A percentile compares a stretch with the other conserved stretches of the same genome.
Evolutionary conservation across 2,888 invertebrate species (phyloP).

Genomic region (Microchrysa polita): DNA sequence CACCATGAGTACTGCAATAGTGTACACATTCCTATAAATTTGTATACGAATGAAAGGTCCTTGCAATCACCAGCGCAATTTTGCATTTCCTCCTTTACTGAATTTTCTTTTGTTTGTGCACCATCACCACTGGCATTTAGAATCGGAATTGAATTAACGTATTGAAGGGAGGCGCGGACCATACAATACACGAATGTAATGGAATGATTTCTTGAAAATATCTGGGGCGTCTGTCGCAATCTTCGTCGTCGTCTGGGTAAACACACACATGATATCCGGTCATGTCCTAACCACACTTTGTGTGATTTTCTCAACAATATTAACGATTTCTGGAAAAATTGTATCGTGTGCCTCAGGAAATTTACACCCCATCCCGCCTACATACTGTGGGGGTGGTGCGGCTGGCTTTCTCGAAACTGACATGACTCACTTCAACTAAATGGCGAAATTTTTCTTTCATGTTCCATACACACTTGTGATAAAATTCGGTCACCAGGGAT

Average conservation of each 20-base stretch:
- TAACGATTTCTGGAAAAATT: slow-evolving; percentile 29
- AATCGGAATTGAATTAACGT: slow-evolving; percentile 38
- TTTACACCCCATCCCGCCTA: not conserved
- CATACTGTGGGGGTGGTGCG: too few species aligned
- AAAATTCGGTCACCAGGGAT: slow-evolving; percentile 44
- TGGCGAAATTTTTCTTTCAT: slow-evolving; percentile 38
- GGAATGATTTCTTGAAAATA: too few species aligned
- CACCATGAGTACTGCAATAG: not conserved
- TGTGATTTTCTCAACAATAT: slow-evolving; percentile 13
- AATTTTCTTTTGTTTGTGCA: slow-evolving; percentile 40
- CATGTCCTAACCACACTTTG: slow-evolving; percentile 8
- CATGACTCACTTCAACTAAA: slow-evolving; percentile 1
- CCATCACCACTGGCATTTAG: slow-evolving; percentile 8
- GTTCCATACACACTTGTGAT: slow-evolving; percentile 34
- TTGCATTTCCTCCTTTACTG: slow-evolving; percentile 38
- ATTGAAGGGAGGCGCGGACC: not conserved
- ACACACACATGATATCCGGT: not conserved
- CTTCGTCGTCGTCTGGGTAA: not conserved
- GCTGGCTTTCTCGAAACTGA: not conserved
- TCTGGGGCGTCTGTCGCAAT: too few species aligned
- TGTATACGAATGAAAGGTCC: too few species aligned
- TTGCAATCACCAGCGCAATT: slow-evolving; percentile 33
- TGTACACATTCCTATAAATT: not conserved
- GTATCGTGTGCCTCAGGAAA: not conserved
- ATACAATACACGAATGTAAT: not conserved